These are phyloP conservation scores for Harpagifer antarcticus DNA, from an alignment of 2,797 vertebrate genomes.

Conservation along the genomic window DNA sequence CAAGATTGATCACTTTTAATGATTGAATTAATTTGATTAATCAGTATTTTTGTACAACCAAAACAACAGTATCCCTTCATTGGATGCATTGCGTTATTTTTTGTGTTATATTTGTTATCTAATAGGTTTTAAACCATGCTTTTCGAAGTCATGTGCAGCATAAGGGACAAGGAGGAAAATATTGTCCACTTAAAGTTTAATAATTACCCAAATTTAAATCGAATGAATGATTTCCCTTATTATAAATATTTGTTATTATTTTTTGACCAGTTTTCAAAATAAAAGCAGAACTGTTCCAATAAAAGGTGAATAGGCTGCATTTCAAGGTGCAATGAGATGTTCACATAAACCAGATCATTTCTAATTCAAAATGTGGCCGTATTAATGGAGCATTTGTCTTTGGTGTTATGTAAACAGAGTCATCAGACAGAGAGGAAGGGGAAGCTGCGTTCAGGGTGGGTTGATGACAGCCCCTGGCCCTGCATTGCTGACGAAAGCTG, in stretches of 20 bases:
- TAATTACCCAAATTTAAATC: neutral
- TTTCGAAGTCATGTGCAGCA: neutral
- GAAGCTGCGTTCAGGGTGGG: conserved; percentile 67
- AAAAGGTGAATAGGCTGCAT: conserved; percentile 26
- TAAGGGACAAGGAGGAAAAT: neutral
- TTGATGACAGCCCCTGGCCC: conserved; percentile 88
- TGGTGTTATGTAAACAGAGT: conserved; percentile 77
- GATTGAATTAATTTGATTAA: neutral
- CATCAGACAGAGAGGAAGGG: conserved; percentile 70
- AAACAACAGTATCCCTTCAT: conserved; percentile 7
- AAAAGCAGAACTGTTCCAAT: conserved; percentile 26
- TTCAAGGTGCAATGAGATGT: conserved; percentile 32
- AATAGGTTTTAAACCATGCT: neutral
- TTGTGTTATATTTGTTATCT: neutral
- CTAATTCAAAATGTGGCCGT: conserved; percentile 40
- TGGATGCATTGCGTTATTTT: neutral
- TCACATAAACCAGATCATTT: conserved; percentile 55
- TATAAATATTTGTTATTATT: too few species aligned
- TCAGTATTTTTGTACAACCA: neutral
- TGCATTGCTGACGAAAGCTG: conserved; percentile 91
- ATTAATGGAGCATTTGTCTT: conserved; percentile 75
- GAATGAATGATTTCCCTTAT: neutral
- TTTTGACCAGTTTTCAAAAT: neutral
- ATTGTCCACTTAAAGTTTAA: neutral
- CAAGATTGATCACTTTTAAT: neutral